Evolutionary conservation across 2,113 vertebrate genomes (phyloP).

Genomic region (Eurypyga helias): DNA sequence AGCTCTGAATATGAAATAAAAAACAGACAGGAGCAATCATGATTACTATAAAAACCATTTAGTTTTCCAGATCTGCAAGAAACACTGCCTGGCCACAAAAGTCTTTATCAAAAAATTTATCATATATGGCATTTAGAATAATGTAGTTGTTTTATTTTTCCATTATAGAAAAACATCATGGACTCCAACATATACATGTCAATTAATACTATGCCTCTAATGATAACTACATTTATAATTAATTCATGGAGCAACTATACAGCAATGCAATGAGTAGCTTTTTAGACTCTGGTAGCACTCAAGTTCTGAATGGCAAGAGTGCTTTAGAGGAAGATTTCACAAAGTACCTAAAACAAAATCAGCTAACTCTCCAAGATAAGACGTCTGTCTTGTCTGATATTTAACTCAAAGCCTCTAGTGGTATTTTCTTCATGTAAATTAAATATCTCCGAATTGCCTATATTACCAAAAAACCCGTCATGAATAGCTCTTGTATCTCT

Average conservation of each 20-base stretch:
- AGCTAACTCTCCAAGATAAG: neutral
- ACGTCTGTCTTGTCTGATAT: neutral
- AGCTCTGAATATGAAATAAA: neutral
- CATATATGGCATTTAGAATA: neutral
- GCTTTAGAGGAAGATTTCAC: neutral
- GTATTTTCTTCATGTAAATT: constrained; percentile 14
- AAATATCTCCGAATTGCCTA: neutral
- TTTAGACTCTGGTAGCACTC: neutral
- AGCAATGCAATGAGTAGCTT: neutral
- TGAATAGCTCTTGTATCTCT: constrained; percentile 22
- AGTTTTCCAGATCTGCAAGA: neutral
- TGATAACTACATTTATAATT: neutral
- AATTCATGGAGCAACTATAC: neutral
- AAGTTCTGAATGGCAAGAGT: neutral
- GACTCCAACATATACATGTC: neutral
- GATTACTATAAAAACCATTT: neutral
- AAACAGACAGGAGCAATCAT: neutral
- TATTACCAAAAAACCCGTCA: constrained; percentile 7
- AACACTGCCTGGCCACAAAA: neutral
- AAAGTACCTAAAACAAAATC: constrained; percentile 28
- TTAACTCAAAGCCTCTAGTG: constrained; percentile 5
- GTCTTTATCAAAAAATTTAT: neutral
- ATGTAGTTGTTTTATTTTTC: neutral
- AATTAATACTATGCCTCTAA: neutral
- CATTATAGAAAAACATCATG: neutral